phyloP scores from a whole-genome alignment of 2,113 vertebrate species.

The Apteryx owenii region DNA sequence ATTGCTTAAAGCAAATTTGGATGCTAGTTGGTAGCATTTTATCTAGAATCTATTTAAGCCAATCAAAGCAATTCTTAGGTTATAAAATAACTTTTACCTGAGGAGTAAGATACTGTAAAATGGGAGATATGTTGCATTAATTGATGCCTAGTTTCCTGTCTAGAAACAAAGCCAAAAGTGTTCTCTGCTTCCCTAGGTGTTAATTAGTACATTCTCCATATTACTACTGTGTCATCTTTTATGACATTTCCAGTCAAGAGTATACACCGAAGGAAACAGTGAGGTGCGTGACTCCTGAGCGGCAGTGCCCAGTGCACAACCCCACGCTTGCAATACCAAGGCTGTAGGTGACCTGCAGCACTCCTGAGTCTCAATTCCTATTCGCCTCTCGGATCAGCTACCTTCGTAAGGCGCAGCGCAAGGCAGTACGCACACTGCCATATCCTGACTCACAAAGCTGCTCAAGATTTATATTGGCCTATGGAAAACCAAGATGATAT shows the following conservation, averaged over 20 bases:
- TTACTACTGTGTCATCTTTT: not conserved
- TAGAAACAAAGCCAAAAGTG: conserved; percentile 2
- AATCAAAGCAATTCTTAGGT: not conserved
- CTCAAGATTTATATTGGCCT: not conserved
- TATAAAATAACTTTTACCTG: not conserved
- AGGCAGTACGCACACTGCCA: conserved; percentile 22
- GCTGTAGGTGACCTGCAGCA: not conserved
- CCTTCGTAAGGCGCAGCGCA: conserved; percentile 60
- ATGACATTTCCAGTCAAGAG: conserved; percentile 23
- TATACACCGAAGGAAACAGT: conserved; percentile 51
- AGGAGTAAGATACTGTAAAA: not conserved
- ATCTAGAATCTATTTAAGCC: not conserved
- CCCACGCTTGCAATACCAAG: not conserved
- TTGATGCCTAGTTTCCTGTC: not conserved
- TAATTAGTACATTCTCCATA: not conserved
- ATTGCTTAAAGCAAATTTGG: conserved; percentile 6
- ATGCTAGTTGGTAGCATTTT: not conserved
- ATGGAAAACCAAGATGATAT: not conserved
- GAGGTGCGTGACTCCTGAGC: conserved; percentile 50
- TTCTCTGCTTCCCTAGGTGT: not conserved
- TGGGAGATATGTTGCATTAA: not conserved
- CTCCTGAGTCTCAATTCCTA: conserved; percentile 19
- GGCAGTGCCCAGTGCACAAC: conserved; percentile 62
- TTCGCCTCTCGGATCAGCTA: not conserved
- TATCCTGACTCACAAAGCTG: not conserved